Percentiles rank a stretch among this genome's conserved stretches.
Conservation (phyloP, 2,797 vertebrate genomes). For the Urosaurus nigricauda region DNA sequence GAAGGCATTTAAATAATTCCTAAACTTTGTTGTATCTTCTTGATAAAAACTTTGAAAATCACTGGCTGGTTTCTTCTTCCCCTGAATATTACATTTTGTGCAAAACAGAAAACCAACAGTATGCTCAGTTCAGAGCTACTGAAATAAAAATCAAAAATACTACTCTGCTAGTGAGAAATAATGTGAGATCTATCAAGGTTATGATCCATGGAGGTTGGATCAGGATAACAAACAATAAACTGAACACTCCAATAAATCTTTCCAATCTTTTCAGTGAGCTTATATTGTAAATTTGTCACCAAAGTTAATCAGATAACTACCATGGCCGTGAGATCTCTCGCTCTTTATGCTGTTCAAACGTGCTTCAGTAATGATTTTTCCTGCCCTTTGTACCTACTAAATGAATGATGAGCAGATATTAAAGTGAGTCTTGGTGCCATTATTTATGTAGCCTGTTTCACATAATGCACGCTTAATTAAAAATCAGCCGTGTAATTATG, state of each 20-base stretch:
- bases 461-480: constrained; percentile 73
- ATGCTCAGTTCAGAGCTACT: neutral
- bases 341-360: constrained; percentile 58
- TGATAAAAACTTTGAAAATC: neutral
- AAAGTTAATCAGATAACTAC: constrained; percentile 61
- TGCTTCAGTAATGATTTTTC: constrained; percentile 66
- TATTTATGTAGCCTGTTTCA: constrained; percentile 68
- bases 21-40: neutral
- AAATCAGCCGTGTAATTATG: constrained; percentile 70
- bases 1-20: neutral
- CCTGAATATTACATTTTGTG: neutral
- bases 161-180: constrained; percentile 22
- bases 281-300: constrained; percentile 53
- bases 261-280: constrained; percentile 44
- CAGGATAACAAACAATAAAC: constrained; percentile 42
- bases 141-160: neutral
- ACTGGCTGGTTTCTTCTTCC: neutral
- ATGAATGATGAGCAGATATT: constrained; percentile 72
- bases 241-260: constrained; percentile 47
- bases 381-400: constrained; percentile 67
- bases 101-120: neutral
- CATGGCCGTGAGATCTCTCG: constrained; percentile 52
- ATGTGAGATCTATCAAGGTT: constrained; percentile 1
- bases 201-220: constrained; percentile 32
- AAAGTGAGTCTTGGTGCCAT: constrained; percentile 58